Conservation (phyloP, 2,113 vertebrate genomes). For the Hyaena hyaena region DNA sequence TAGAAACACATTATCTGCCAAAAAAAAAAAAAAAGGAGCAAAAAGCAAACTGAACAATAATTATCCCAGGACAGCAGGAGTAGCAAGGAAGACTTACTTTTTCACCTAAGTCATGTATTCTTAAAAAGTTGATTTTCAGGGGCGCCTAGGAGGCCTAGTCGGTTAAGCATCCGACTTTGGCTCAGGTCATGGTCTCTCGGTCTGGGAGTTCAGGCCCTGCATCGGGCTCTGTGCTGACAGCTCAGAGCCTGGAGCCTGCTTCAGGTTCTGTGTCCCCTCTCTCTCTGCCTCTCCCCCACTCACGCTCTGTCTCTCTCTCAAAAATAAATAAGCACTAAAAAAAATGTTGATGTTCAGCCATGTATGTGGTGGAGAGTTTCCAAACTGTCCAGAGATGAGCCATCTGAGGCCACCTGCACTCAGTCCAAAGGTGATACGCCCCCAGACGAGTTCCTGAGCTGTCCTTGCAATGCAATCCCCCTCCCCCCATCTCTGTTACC, state of each 20-base stretch:
- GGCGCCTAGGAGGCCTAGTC: too few relatives aligned
- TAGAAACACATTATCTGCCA: neutral
- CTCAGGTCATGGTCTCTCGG: too few relatives aligned
- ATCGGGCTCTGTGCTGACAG: too few relatives aligned
- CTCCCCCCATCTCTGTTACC: neutral
- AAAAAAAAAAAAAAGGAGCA: neutral
- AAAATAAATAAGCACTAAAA: too few relatives aligned
- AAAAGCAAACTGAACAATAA: neutral
- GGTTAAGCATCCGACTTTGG: too few relatives aligned
- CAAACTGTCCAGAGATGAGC: neutral
- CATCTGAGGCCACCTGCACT: neutral
- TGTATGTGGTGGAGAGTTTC: accelerated
- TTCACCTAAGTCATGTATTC: neutral
- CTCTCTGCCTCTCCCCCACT: too few relatives aligned
- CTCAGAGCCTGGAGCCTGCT: too few relatives aligned
- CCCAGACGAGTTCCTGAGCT: neutral
- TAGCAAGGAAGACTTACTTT: neutral
- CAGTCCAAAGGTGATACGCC: neutral
- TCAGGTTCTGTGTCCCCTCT: too few relatives aligned
- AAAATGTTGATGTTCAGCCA: neutral
- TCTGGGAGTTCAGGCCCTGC: too few relatives aligned
- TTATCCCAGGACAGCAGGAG: neutral
- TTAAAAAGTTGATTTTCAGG: neutral
- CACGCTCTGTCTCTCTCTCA: too few relatives aligned
- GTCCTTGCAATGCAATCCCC: accelerated